Percentiles rank a stretch among this genome's conserved stretches.
Evolutionary conservation across 2,888 invertebrate species (phyloP).

Genomic region (Deroplatys truncata): DNA sequence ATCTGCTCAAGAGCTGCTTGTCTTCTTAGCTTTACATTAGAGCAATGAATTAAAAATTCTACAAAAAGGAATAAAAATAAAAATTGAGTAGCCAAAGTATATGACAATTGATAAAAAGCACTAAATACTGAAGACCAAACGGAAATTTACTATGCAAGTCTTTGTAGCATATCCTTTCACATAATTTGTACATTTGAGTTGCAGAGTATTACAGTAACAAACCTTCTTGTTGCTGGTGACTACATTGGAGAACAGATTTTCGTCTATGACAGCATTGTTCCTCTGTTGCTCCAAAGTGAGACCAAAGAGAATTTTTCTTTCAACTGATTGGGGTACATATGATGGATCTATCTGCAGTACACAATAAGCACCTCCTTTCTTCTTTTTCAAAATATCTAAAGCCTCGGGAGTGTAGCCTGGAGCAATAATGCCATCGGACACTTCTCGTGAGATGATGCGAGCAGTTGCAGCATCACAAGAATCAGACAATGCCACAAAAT

Average conservation of each 20-base stretch:
- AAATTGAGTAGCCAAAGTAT: too few species aligned
- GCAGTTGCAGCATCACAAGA: slow-evolving; percentile 87
- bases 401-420: slow-evolving; percentile 86
- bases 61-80: too few species aligned
- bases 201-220: neutral
- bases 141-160: too few species aligned
- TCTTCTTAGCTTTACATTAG: too few species aligned
- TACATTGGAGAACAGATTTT: slow-evolving; percentile 72
- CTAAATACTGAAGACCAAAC: too few species aligned
- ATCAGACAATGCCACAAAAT: slow-evolving; percentile 93
- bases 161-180: too few species aligned
- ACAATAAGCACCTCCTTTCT: slow-evolving; percentile 56
- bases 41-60: too few species aligned
- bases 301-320: slow-evolving; percentile 81
- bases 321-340: slow-evolving; percentile 76
- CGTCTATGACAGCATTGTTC: slow-evolving; percentile 81
- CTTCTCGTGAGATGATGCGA: slow-evolving; percentile 79
- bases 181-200: too few species aligned
- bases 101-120: too few species aligned
- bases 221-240: slow-evolving; percentile 53
- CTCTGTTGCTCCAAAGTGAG: slow-evolving; percentile 81
- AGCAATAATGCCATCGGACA: slow-evolving; percentile 97
- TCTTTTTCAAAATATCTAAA: slow-evolving; percentile 80
- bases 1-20: too few species aligned
- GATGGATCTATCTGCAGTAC: slow-evolving; percentile 72